Base-by-base conservation (phyloP, 2,113 vertebrate genomes). In the Anolis carolinensis region DNA sequence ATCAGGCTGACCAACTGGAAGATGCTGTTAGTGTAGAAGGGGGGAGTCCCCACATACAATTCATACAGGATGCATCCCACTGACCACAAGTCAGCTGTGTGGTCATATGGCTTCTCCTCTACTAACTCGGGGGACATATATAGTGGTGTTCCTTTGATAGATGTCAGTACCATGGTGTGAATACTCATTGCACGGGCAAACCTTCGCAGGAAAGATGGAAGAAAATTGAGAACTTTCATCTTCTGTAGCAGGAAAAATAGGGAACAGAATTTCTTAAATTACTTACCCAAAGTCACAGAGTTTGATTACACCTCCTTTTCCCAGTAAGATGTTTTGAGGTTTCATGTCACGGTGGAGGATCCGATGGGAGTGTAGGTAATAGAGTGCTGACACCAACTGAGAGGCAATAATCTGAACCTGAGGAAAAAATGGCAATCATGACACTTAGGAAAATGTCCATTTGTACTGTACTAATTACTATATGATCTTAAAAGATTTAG, bases 281-380 rank as follows among this genome's bases (percentile, higher is more conserved):
- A 89, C 96, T 84, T 89, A 99, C 99, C 99, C 98, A 71, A 99
- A 99, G 94, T 99, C 99, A 93, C 99, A 99, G 80, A 99, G 98
- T 87, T 99, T 99, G 89, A 99, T 96, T 14, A 97, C 89, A 0
- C 98, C 98, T 0, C 93, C 97, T 95, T 99, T 99, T 30, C 97
- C 98, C 79, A 99, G 90, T 44, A 99, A 96, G 85, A 99, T 99
- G 89, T 99, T 99, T 94, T 99, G 98, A 50, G 98, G 99, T 87
- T 99, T 99, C 98, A 99, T 98, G 96, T 99, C 99, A 0, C 98
- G 97, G 87, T 99, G 98, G 85, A 99, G 97, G 90, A 99, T 99
- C 4, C 98, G 98, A 91, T 99, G 98, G 73, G 98, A 99, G 90
- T 99, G 99, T 88, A 99, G 95, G 91, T 99, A 99, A 90, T 99